Evolutionary conservation across 2,113 vertebrate genomes (phyloP), one percentile per base, ranked within the genome.

Genomic region (Mesoclemmys tuberculata): DNA sequence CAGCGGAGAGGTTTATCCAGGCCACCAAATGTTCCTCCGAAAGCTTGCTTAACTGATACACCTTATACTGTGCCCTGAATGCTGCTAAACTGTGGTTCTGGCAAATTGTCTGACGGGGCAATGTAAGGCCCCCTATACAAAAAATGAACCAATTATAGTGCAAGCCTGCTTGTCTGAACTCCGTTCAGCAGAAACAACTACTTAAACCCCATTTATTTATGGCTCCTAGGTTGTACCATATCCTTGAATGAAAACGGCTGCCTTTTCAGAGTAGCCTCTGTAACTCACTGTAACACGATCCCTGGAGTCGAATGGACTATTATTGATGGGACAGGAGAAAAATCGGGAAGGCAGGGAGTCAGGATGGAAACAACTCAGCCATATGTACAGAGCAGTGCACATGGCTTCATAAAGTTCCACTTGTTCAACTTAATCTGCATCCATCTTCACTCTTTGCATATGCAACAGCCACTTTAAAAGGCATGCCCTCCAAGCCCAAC

Each of bases 401-500:
- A 29, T 12, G 27, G 5, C 27, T 55, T 55, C 22, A 26, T 56
- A 56, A 56, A 56, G 55, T 56, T 55, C 22, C 54, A 55, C 3
- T 55, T 55, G 54, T 55, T 56, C 55, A 56, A 26, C 9, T 56
- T 56, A 56, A 56, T 22, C 22, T 56, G 55, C 55, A 56, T 26
- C 27, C 55, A 56, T 56, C 55, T 56, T 56, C 55, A 56, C 55
- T 10, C 55, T 56, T 56, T 56, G 55, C 55, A 56, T 56, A 56
- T 56, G 55, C 26, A 56, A 56, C 55, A 8, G 12, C 31, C 29
- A 35, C 61, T 64, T 64, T 64, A 1, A 38, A 24, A 8, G 10
- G 1, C 80, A 21, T 0, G 1, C 19, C 81, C 26, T 80, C 9
- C 52, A 58, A 18, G 3, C 22, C 58, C 35, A 18, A 48, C 51